Base-by-base conservation (phyloP, 2,797 vertebrate species). In the Gallirallus australis region DNA sequence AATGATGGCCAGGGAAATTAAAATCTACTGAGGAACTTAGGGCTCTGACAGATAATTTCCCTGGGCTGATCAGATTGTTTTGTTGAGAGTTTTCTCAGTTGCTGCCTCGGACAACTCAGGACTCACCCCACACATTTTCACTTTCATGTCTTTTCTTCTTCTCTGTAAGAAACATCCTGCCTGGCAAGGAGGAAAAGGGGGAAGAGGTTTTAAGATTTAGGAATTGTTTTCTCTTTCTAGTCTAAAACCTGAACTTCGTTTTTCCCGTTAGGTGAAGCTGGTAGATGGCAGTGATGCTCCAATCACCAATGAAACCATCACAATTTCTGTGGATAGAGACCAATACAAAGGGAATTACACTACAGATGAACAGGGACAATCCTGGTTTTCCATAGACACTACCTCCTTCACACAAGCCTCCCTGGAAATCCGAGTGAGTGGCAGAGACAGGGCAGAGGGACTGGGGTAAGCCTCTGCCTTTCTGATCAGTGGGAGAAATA, bases 391-490 rank as follows among this genome's bases (percentile, higher is more conserved):
- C 47, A 95, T 98, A 66, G 78, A 96, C 47, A 98, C 97, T 23
- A 54, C 87, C 6, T 56, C 33, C 13, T 40, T 97, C 27, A 76
- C n/a, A 7, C 61, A 66, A 3, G 50, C 82, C 17, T 90, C 82
- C 40, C 54, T 98, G 77, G 82, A 70, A n/a, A n/a, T 98, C 19
- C 81, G 15, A 80, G 98, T 98, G 83, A 98, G 98, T 97, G n/a
- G 39, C 72, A 78, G 27, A 71, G 66, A 70, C 59, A 47, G 63
- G 83, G 66, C 59, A 72, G 70, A 45, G 66, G 52, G 48, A 53
- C 27, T 69, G 20, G 28, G 56, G 9, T 57, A 79, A 63, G 47
- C 33, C 53, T 91, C 28, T 92, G 53, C 57, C 50, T 91, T 79
- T 83, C 73, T 54, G 50, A 69, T 81, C 52, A 76, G 4, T 39